phyloP scores from a whole-genome alignment of 2,113 vertebrate species.

The Ploceus nigricollis region DNA sequence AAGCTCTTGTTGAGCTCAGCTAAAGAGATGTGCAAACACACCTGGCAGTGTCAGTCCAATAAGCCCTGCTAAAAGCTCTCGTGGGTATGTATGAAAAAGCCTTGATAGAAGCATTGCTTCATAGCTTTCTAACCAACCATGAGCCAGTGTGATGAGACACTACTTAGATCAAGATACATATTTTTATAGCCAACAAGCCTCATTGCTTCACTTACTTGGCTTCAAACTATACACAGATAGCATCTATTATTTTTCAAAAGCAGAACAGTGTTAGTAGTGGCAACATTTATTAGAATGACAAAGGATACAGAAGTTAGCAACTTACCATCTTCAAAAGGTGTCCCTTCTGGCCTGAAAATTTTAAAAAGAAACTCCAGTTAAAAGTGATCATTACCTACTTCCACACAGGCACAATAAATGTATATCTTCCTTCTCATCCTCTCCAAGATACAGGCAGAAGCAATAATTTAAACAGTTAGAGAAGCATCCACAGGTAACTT shows the following conservation, averaged over 20 bases:
- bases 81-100: background rate
- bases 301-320: background rate
- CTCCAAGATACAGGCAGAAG: background rate
- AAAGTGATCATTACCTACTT: background rate
- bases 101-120: background rate
- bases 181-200: background rate
- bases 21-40: background rate
- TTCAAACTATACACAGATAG: background rate
- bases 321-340: constrained; percentile 99
- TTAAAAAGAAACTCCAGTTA: constrained; percentile 59
- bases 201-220: background rate
- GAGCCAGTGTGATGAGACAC: background rate
- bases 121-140: background rate
- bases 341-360: constrained; percentile 91
- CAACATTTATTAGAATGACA: background rate
- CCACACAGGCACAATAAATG: background rate
- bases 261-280: background rate
- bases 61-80: background rate
- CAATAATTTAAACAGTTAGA: background rate
- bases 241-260: background rate
- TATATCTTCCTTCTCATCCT: background rate
- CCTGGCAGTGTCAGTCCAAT: background rate
- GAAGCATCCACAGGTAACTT: background rate
- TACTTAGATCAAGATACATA: background rate
- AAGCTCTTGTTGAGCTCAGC: background rate